Base-by-base conservation (phyloP, 2,113 vertebrate genomes). In the Larimichthys crocea region DNA sequence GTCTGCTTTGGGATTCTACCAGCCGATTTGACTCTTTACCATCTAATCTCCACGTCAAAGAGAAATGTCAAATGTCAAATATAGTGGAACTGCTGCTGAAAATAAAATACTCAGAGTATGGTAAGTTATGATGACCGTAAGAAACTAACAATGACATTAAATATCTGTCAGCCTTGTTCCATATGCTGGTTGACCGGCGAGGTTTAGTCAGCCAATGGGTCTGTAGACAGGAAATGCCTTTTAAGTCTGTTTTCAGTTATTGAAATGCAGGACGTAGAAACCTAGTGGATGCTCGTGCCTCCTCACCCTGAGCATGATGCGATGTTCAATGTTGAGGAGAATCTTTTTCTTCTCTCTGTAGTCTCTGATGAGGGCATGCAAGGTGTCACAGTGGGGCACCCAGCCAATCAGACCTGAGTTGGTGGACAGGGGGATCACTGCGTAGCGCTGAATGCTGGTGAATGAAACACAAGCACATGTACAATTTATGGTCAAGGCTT, bases 321-420 rank as follows among this genome's bases (percentile, higher is more conserved):
- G 98, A 65, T 99, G 98, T 61, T 99, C 98, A 0, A 99, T 99
- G 92, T 99, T 99, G 85, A 99, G 96, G 46, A 99, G 93, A 79
- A 99, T 99, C 95, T 99, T 99, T 63, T 99, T 99, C 93, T 99
- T 99, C 93, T 99, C 98, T 0, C 98, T 84, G 91, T 99, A 99
- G 95, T 99, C 98, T 83, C 98, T 94, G 94, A 99, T 99, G 80
- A 99, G 97, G 0, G 98, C 98, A 0, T 99, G 98, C 76, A 99
- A 95, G 0, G 98, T 99, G 93, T 99, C 98, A 26, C 98, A 99
- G 94, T 99, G 98, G 4, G 98, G 98, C 16, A 99, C 98, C 98
- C 98, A 99, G 87, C 98, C 98, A 63, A 99, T 99, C 82, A 99
- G 94, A 62, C 98, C 98, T 0, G 98, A 99, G 93, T 99, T 99